Evolutionary conservation across 2,797 vertebrate species (phyloP).

Genomic region (Oceanodroma leucorhoa): DNA sequence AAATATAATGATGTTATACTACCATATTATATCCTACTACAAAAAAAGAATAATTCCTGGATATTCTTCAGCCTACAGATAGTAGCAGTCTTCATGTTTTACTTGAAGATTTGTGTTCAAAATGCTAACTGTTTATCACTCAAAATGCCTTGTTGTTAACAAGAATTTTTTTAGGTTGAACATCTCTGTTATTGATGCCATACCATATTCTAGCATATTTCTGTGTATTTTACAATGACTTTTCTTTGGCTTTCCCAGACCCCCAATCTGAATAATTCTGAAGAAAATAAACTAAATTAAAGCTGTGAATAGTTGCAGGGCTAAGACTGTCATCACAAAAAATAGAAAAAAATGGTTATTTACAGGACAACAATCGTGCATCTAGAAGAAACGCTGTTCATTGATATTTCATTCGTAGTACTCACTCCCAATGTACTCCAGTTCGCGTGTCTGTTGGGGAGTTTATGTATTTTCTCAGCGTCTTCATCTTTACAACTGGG

Average conservation of each 20-base stretch:
- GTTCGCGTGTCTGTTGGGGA: not conserved
- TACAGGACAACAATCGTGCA: accelerated
- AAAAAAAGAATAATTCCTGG: not conserved
- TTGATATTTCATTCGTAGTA: not conserved
- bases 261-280: not conserved
- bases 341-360: not conserved
- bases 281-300: not conserved
- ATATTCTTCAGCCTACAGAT: not conserved
- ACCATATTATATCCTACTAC: not conserved
- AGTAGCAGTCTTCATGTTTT: not conserved
- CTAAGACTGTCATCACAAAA: not conserved
- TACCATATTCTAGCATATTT: not conserved
- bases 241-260: not conserved
- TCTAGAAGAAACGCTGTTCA: not conserved
- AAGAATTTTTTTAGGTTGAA: not conserved
- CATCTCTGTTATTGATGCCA: not conserved
- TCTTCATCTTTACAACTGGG: not conserved
- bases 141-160: not conserved
- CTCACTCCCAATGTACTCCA: not conserved
- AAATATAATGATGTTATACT: not conserved
- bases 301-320: not conserved
- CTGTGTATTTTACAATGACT: not conserved
- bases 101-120: not conserved
- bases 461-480: not conserved
- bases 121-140: not conserved